A percentile compares a stretch with the other conserved stretches of the same genome.
Evolutionary conservation across 2,113 vertebrate genomes (phyloP).

Genomic region (Bettongia penicillata): DNA sequence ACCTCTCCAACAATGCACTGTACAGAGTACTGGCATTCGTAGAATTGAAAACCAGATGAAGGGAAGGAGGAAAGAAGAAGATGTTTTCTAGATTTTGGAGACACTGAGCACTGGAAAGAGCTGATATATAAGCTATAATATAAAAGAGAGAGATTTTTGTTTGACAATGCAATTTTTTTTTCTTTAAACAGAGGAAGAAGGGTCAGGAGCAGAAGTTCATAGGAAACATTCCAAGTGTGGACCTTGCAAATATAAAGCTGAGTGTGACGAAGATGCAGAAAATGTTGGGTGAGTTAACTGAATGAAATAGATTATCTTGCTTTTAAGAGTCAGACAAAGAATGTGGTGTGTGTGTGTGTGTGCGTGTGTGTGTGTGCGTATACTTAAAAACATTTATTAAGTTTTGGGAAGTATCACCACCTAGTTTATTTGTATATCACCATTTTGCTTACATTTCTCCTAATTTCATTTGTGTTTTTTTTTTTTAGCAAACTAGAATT

Average conservation of each 20-base stretch:
- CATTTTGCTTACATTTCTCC: slow-evolving; percentile 26
- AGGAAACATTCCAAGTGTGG: slow-evolving; percentile 96
- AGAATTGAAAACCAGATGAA: neutral
- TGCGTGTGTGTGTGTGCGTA: too few relatives aligned
- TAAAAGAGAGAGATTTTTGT: slow-evolving; percentile 58
- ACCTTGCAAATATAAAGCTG: slow-evolving; percentile 95
- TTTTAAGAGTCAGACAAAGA: neutral
- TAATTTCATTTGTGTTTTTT: slow-evolving; percentile 21
- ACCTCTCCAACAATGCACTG: neutral
- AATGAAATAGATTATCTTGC: neutral
- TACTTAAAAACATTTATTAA: neutral
- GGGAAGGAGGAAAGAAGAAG: neutral
- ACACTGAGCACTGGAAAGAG: slow-evolving; percentile 13
- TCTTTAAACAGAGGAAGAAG: slow-evolving; percentile 90
- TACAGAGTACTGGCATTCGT: slow-evolving; percentile 4
- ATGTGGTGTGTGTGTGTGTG: neutral
- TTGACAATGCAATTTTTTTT: slow-evolving; percentile 73
- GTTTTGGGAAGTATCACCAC: neutral
- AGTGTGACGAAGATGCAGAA: slow-evolving; percentile 97
- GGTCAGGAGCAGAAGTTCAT: slow-evolving; percentile 90
- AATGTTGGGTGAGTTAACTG: slow-evolving; percentile 92
- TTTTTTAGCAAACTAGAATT: neutral
- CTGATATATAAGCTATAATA: slow-evolving; percentile 57
- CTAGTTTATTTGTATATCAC: slow-evolving; percentile 30
- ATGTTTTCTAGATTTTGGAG: slow-evolving; percentile 30